Percentiles rank a stretch among this genome's conserved stretches.
These are phyloP conservation scores for Formica selysi DNA, from an alignment of 1,140 invertebrate species.

Conservation along the genomic window DNA sequence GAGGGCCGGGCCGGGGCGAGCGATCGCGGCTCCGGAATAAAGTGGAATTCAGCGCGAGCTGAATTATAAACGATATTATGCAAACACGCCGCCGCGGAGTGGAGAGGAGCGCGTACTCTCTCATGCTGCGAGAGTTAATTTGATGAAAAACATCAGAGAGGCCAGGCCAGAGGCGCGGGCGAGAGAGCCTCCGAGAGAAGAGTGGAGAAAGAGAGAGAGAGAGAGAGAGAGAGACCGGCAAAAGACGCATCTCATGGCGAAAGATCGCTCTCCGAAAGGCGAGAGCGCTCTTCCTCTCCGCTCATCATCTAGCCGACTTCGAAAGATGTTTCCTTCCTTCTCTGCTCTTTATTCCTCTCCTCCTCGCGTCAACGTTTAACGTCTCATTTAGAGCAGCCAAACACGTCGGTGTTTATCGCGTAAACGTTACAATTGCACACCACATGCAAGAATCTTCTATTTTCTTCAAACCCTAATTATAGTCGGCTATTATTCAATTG, in stretches of 20 bases:
- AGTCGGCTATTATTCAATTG: not conserved
- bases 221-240: conserved; percentile 54
- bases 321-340: conserved; percentile 28
- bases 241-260: conserved; percentile 72
- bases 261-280: conserved; percentile 67
- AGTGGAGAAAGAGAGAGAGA: not conserved
- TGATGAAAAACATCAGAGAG: conserved; percentile 84
- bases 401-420: not conserved
- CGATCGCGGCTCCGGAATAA: conserved; percentile 78
- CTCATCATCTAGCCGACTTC: conserved; percentile 39
- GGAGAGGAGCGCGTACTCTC: conserved; percentile 72
- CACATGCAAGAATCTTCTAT: not conserved
- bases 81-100: conserved; percentile 78
- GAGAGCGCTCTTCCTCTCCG: conserved; percentile 34
- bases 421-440: conserved; percentile 6
- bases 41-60: conserved; percentile 83
- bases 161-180: conserved; percentile 39
- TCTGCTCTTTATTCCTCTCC: conserved; percentile 32
- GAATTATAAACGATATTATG: conserved; percentile 86
- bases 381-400: conserved; percentile 48
- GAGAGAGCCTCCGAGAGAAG: conserved; percentile 57
- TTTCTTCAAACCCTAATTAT: not conserved
- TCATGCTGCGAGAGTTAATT: conserved; percentile 82
- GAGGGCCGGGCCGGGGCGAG: conserved; percentile 29
- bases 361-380: conserved; percentile 36